phyloP scores from a whole-genome alignment of 35 echinoderm and acorn worm species.

The Acanthaster planci region DNA sequence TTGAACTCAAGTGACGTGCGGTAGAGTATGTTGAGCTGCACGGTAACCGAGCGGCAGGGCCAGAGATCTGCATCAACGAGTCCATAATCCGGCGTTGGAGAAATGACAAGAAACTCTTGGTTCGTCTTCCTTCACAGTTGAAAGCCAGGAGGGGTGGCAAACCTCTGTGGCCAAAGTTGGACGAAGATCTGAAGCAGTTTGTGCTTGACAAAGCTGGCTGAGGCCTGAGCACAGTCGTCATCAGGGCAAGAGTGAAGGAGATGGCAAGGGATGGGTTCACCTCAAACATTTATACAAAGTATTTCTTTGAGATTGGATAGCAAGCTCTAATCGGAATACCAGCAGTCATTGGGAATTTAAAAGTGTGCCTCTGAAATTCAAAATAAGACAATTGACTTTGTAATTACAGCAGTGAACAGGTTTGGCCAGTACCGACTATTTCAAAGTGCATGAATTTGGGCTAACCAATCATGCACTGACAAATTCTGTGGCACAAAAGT shows the following conservation, averaged over 20 bases:
- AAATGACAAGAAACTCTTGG: background rate
- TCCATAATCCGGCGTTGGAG: constrained; percentile 33
- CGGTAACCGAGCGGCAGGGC: constrained; percentile 42
- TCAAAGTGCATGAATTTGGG: no score
- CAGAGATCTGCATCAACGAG: constrained; percentile 30
- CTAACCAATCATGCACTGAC: no score
- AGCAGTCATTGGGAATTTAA: no score
- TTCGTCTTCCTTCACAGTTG: background rate
- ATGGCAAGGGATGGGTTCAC: constrained; percentile 16
- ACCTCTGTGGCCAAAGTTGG: background rate
- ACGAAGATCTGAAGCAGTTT: constrained; percentile 26
- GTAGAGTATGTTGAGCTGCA: background rate
- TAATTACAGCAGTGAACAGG: no score
- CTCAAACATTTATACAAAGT: no score
- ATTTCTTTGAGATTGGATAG: no score
- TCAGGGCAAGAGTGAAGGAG: constrained; percentile 16
- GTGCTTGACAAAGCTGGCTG: background rate
- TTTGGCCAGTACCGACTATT: no score
- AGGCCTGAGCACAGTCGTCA: background rate
- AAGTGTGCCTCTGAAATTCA: no score
- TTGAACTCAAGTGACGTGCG: background rate
- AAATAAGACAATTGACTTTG: no score
- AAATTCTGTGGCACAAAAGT: no score
- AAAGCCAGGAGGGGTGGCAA: constrained; percentile 25
- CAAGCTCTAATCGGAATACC: no score